Base-by-base conservation (phyloP, 2,113 vertebrate species). In the Anolis sagrei region DNA sequence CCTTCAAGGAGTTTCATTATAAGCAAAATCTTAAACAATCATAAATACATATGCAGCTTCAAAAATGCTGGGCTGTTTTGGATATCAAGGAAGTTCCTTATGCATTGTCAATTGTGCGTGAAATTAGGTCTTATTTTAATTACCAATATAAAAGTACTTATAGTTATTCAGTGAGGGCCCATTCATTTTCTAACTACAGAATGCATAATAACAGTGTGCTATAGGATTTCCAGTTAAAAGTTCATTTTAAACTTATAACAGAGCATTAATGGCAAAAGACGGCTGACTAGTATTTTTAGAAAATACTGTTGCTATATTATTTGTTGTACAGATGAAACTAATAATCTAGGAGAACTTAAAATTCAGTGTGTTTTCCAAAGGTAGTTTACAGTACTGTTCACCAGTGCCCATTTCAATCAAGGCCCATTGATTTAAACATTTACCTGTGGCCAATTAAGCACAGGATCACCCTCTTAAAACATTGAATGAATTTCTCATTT, bases 41-140 rank as follows among this genome's bases (percentile, higher is more conserved):
- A 88, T 94, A 95, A 96, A 95, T 87, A 92, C 86, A 29, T 93
- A 89, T 82, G 29, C 81, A 96, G 88, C 90, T 86, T 93, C 92
- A 92, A 91, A 95, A 94, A 81, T 75, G 80, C 91, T 94, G 82
- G 92, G 81, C 86, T 92, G 79, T 88, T 93, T 94, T 95, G 74
- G 82, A 91, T 92, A 94, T 85, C 88, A 92, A 89, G 87, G 87
- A 93, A 92, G 83, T 94, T 96, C 92, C 91, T 95, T 94, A 91
- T 90, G 93, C 75, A 79, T 87, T 95, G 91, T 89, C 93, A 96
- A 91, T 96, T 95, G 92, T 93, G 94, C 93, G 93, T 95, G 92
- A 97, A 96, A 95, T 96, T 94, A 95, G 90, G 93, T 95, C 95
- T 95, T 84, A 92, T 89, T 95, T 94, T 93, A 92, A 39, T 91